Evolutionary conservation across 2,797 vertebrate species (phyloP).

Genomic region (Enteromius viviparus): DNA sequence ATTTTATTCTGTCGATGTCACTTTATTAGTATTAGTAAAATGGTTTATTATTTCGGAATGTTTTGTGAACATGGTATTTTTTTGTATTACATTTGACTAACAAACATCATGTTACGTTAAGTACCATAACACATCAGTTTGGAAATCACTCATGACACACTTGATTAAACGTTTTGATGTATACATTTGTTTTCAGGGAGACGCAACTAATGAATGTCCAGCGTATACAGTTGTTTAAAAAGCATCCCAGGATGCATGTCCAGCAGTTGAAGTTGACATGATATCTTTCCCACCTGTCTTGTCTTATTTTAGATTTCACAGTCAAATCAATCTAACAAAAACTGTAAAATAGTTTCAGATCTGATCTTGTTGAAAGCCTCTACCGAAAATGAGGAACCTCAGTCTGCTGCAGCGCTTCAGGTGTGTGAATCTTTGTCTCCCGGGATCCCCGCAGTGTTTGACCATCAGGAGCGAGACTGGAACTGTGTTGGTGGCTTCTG

Average conservation of each 20-base stretch:
- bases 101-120: not conserved
- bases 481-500: constrained; percentile 80
- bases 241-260: not conserved
- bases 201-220: not conserved
- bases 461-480: constrained; percentile 75
- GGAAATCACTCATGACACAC: not conserved
- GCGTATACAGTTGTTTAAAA: not conserved
- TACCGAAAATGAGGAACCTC: constrained; percentile 85
- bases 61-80: not conserved
- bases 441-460: constrained; percentile 80
- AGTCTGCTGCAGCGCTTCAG: constrained; percentile 79
- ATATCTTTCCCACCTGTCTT: not conserved
- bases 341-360: constrained; percentile 6
- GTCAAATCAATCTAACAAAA: not conserved
- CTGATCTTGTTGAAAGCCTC: not conserved
- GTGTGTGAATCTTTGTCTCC: constrained; percentile 67
- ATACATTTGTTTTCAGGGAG: not conserved
- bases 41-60: no score
- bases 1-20: not conserved
- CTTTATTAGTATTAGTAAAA: no score
- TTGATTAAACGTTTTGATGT: not conserved
- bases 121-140: not conserved
- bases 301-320: not conserved
- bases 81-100: not conserved
- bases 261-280: not conserved